Base-by-base conservation (phyloP, 2,797 vertebrate species). In the Taenioides sp. region DNA sequence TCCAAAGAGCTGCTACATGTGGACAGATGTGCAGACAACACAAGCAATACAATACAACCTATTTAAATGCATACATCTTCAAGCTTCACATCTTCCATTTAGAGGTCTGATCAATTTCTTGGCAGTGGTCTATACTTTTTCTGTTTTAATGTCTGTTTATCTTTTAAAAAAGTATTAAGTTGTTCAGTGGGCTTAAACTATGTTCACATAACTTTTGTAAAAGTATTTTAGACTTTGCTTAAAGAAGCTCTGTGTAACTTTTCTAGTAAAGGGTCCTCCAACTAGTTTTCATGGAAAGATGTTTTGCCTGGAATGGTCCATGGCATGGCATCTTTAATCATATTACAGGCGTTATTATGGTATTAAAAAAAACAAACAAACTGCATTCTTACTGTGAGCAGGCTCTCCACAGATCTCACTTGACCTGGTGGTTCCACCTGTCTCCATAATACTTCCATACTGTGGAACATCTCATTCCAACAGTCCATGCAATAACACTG, bases 1-100 rank as follows among this genome's bases (percentile, higher is more conserved):
- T 84, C 78, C 89, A 93, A 91, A 94, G 90, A 92, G 87, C 87
- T 89, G 84, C 73, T 73, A 72, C 88, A 87, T 86, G 81, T 80
- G 86, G 85, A 82, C 84, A 83, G 82, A 84, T 81, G 77, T 78
- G 57, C 73, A 77, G 75, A 84, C 74, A 73, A 47, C 77, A 78
- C 61, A 63, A 66, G 55, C 68, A 76, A 75, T 70, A 80, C 80
- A 73, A 85, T 16, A 80, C 50, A 67, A 72, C 73, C 31, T 12
- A 54, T 23, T n/a, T n/a, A 52, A 43, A 52, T 20, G n/a, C 50
- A 5, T 20, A 7, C 17, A 50, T 50, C 49, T 50, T 18, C 49
- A n/a, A 52, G 17, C 49, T 50, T 18, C 37, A 17, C 16, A 17
- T 17, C 66, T 78, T 71, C 85, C 78, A 84, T 83, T 55, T n/a